Conservation (phyloP, 2,888 invertebrate species). For the Leucophenga montana region DNA sequence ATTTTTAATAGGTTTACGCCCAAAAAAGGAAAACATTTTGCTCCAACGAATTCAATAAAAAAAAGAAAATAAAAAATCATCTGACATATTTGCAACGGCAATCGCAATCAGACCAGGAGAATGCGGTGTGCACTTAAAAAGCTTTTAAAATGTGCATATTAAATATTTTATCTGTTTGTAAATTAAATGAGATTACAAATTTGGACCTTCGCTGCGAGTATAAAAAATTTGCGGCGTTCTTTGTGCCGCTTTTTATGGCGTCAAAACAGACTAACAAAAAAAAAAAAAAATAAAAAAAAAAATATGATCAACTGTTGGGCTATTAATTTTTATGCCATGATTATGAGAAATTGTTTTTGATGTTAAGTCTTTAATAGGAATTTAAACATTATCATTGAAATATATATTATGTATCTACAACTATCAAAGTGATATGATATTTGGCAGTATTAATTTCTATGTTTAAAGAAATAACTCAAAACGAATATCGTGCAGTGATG, state of each 20-base stretch:
- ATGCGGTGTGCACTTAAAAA: constrained; percentile 18
- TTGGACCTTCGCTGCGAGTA: neutral
- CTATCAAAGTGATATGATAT: too few relatives aligned
- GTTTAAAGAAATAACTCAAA: too few relatives aligned
- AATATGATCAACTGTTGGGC: neutral
- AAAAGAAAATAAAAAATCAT: neutral
- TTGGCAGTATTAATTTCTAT: too few relatives aligned
- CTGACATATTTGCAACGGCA: neutral
- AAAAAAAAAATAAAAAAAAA: neutral
- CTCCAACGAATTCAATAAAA: neutral
- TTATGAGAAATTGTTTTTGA: neutral
- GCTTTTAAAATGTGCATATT: constrained; percentile 12
- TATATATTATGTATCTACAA: too few relatives aligned
- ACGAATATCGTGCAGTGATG: too few relatives aligned
- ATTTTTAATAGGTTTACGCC: neutral
- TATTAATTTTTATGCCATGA: too few relatives aligned
- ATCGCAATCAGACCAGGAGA: neutral
- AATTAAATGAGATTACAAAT: constrained; percentile 9
- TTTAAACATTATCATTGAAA: neutral
- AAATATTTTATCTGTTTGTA: constrained; percentile 21
- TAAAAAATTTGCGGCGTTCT: neutral
- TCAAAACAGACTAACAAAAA: too few relatives aligned
- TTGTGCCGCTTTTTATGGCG: too few relatives aligned
- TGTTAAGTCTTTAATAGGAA: neutral
- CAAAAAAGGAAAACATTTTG: neutral